Evolutionary conservation across 1,140 invertebrate genomes (phyloP).

Genomic region (Euschistus heros): DNA sequence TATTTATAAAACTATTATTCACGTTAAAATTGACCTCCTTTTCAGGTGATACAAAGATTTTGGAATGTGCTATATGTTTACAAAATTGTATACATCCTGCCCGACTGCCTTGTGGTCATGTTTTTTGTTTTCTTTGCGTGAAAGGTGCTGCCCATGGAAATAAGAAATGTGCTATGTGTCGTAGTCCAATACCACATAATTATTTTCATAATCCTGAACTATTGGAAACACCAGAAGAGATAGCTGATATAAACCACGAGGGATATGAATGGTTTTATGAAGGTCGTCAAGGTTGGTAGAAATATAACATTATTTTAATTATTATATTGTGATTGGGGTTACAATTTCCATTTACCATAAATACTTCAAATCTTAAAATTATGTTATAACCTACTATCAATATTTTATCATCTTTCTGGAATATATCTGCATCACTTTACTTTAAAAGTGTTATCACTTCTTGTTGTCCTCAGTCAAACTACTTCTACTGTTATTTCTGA

Average conservation of each 20-base stretch:
- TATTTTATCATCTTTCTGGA: no score
- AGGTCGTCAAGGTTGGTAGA: constrained; percentile 64
- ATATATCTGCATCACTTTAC: no score
- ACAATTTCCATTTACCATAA: no score
- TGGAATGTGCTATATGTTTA: constrained; percentile 85
- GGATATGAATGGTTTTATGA: constrained; percentile 93
- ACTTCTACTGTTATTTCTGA: no score
- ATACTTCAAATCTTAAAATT: no score
- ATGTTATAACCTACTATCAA: no score
- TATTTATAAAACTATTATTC: neutral
- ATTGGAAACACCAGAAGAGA: constrained; percentile 43
- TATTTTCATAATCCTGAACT: constrained; percentile 76
- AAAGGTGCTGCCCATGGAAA: constrained; percentile 82
- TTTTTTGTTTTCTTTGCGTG: constrained; percentile 92
- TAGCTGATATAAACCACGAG: constrained; percentile 47
- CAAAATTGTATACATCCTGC: constrained; percentile 81
- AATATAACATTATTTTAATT: no score
- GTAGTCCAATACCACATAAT: constrained; percentile 67
- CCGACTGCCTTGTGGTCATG: constrained; percentile 81
- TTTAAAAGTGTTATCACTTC: no score
- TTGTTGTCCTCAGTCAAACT: no score
- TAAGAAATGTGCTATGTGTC: constrained; percentile 75
- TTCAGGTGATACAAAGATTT: constrained; percentile 6
- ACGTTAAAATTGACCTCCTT: neutral
- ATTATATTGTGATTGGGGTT: no score